A percentile compares a stretch with the other conserved stretches of the same genome.
These are phyloP conservation scores for Liolophura sinensis DNA, from an alignment of 1,140 invertebrate species.

Conservation along the genomic window DNA sequence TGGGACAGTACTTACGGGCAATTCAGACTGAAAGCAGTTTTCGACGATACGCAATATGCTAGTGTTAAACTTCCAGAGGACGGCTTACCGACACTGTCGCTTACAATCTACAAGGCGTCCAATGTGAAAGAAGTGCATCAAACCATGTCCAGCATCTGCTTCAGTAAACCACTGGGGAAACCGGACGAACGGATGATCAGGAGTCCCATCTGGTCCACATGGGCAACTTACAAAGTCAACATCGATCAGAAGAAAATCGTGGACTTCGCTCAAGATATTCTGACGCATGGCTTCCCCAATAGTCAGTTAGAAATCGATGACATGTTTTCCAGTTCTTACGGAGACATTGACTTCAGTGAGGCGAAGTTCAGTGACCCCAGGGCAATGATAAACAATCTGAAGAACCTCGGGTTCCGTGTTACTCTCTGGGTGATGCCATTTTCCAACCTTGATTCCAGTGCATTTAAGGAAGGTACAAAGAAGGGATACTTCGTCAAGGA, in stretches of 20 bases:
- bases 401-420: conserved; percentile 69
- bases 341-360: conserved; percentile 71
- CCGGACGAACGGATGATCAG: conserved; percentile 73
- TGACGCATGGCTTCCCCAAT: conserved; percentile 67
- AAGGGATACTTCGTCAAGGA: conserved; percentile 15
- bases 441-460: conserved; percentile 74
- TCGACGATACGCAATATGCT: conserved; percentile 2
- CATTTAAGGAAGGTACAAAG: conserved; percentile 61
- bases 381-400: conserved; percentile 62
- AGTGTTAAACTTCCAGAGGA: conserved; percentile 7
- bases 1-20: conserved; percentile 18
- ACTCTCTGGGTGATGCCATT: conserved; percentile 90
- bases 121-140: conserved; percentile 12
- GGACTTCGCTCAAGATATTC: conserved; percentile 72
- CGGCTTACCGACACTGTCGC: conserved; percentile 4
- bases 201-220: conserved; percentile 86
- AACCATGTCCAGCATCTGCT: conserved; percentile 13
- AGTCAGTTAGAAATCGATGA: conserved; percentile 87
- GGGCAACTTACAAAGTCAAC: conserved; percentile 71
- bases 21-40: conserved; percentile 21
- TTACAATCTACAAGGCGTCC: not conserved
- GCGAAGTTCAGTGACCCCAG: conserved; percentile 74
- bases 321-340: conserved; percentile 85
- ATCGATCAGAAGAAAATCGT: conserved; percentile 68
- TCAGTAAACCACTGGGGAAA: conserved; percentile 26